phyloP scores from a whole-genome alignment of 1,140 invertebrate genomes.

The Apis florea region DNA sequence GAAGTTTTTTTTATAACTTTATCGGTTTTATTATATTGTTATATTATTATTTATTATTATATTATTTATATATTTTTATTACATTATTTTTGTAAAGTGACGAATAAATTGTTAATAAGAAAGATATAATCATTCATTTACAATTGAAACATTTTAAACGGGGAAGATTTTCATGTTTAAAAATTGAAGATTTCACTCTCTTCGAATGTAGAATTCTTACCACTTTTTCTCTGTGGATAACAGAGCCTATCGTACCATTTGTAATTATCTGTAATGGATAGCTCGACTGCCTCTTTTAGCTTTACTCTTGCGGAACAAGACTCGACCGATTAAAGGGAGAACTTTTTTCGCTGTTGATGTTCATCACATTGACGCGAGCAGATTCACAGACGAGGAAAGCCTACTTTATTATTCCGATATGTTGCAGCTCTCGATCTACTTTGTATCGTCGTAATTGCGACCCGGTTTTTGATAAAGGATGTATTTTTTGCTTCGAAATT shows the following conservation, averaged over 20 bases:
- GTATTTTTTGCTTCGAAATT: not conserved
- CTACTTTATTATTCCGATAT: conserved; percentile 4
- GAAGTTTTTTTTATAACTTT: no score
- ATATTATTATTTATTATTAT: no score
- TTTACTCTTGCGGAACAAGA: not conserved
- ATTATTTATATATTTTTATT: no score
- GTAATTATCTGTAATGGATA: conserved; percentile 11
- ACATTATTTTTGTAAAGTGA: no score
- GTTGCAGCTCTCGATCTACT: not conserved
- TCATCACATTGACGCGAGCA: not conserved
- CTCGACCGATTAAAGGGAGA: not conserved
- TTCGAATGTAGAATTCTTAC: not conserved
- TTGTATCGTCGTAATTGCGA: not conserved
- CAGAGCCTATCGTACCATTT: not conserved
- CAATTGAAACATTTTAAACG: not conserved
- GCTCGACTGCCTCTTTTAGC: not conserved
- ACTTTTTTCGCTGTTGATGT: not conserved
- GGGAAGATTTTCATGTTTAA: not conserved
- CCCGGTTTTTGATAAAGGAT: not conserved
- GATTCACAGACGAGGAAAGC: conserved; percentile 8
- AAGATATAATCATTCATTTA: not conserved
- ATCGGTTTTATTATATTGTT: no score
- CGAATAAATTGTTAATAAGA: not conserved
- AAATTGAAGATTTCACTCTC: not conserved
- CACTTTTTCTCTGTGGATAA: not conserved